Conservation (phyloP, 2,888 invertebrate genomes). For the Drosophila rubida region DNA sequence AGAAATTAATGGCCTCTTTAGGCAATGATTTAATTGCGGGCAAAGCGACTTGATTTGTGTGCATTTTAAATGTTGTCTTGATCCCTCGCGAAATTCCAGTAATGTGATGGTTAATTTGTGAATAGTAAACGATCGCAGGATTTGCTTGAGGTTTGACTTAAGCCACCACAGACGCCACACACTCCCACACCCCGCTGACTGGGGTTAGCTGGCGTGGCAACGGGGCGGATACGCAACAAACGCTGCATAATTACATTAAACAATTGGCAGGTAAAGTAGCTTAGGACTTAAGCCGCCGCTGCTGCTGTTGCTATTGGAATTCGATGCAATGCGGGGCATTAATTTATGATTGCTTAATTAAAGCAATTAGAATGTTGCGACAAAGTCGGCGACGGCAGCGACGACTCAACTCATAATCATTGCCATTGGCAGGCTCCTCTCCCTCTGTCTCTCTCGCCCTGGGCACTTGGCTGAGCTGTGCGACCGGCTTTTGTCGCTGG, state of each 20-base stretch:
- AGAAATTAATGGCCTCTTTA: conserved; percentile 34
- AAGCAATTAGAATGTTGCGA: conserved; percentile 67
- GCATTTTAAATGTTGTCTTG: not conserved
- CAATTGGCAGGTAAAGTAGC: conserved; percentile 58
- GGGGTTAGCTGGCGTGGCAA: not conserved
- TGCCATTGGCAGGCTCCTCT: conserved; percentile 39
- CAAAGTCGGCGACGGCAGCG: conserved; percentile 13
- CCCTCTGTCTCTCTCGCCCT: not conserved
- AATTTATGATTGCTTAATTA: conserved; percentile 78
- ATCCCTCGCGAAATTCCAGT: conserved; percentile 32
- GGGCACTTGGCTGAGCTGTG: conserved; percentile 35
- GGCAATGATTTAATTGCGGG: conserved; percentile 3
- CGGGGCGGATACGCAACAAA: conserved; percentile 13
- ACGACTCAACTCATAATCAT: conserved; percentile 32
- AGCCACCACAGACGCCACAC: conserved; percentile 1
- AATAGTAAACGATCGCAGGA: conserved; percentile 52
- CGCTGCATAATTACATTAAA: conserved; percentile 61
- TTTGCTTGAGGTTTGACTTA: conserved; percentile 49
- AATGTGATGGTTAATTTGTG: conserved; percentile 66
- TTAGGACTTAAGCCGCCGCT: conserved; percentile 48
- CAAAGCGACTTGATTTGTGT: not conserved
- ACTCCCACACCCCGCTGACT: not conserved
- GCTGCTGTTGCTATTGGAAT: conserved; percentile 8
- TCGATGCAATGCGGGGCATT: conserved; percentile 49
- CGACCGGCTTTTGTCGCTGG: conserved; percentile 58